A percentile compares a stretch with the other conserved stretches of the same genome.
Conservation (phyloP, 2,888 invertebrate species). For the Aphodius granarius region DNA sequence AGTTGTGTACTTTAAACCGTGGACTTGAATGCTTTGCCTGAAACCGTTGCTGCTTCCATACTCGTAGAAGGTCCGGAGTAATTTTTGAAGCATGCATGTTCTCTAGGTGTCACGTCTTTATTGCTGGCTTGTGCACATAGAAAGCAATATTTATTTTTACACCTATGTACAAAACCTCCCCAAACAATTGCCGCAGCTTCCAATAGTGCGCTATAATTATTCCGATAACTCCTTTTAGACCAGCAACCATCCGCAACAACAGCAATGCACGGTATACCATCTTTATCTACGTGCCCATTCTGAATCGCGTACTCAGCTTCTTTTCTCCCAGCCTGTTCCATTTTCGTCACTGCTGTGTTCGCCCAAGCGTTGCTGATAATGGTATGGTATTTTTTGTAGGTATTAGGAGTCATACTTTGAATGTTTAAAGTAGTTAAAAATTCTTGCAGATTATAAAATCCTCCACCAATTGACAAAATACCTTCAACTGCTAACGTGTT, state of each 20-base stretch:
- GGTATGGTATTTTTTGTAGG: not conserved
- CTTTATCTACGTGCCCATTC: not conserved
- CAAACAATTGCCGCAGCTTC: constrained; percentile 21
- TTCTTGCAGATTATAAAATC: not conserved
- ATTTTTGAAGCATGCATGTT: constrained; percentile 39
- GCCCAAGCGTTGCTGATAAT: not conserved
- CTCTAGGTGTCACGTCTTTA: constrained; percentile 17
- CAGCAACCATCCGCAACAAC: constrained; percentile 20
- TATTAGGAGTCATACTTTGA: not conserved
- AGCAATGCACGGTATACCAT: constrained; percentile 18
- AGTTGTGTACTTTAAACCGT: constrained; percentile 26
- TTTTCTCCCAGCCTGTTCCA: not conserved
- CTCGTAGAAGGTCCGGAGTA: constrained; percentile 35
- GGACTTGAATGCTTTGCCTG: constrained; percentile 20
- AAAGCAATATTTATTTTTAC: constrained; percentile 40
- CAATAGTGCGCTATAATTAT: constrained; percentile 21
- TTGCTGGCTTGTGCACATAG: constrained; percentile 31
- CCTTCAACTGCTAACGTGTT: too few species aligned
- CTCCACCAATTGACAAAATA: not conserved
- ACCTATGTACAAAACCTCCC: constrained; percentile 37
- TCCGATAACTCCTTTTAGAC: too few species aligned
- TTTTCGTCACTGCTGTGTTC: not conserved
- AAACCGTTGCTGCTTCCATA: constrained; percentile 28
- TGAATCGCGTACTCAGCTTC: too few species aligned
- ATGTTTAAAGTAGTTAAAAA: not conserved